Evolutionary conservation across 2,797 vertebrate species (phyloP), one percentile per base, ranked within the genome.

Genomic region (Furcifer pardalis): DNA sequence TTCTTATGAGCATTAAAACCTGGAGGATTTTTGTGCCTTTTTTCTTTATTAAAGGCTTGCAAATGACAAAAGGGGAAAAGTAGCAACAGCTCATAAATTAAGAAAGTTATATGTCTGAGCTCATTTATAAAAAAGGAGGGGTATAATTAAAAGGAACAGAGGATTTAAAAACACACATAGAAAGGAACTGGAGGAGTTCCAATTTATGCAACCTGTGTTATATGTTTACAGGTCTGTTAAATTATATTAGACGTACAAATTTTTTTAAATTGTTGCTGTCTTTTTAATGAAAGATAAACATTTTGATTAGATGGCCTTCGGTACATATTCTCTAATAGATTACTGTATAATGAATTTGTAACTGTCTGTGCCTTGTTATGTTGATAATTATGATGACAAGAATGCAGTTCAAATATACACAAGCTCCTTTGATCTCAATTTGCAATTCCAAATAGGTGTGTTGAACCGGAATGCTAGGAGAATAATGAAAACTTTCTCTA

Each of bases 371-470:
- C 73, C 85, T 65, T 92, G 25, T 89, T 89, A 81, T 82, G 19
- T 84, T 0, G 66, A 85, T 77, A 80, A 89, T 89, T 89, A 82
- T 84, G 86, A 76, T 80, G 78, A 81, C 88, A 88, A 79, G 88
- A 90, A 37, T 87, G 59, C 30, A 62, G 69, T 69, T 92, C 49
- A 80, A 91, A 82, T 63, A 84, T 63, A 63, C 62, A 68, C 52
- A 68, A 87, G 80, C 68, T 82, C 44, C 75, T 89, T 86, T 87
- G 83, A 86, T 89, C 35, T 72, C 84, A 74, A 90, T 91, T 90
- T 92, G 89, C 88, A 94, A 84, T 92, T 92, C 85, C 90, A 86
- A 93, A 86, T 27, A 52, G 83, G 65, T 90, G 40, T n/a, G 72
- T 79, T 92, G 91, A 91, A 90, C 84, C 62, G 37, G 74, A 77